A percentile compares a stretch with the other conserved stretches of the same genome.
Conservation (phyloP, 2,113 vertebrate species). For the Hydropotes inermis region DNA sequence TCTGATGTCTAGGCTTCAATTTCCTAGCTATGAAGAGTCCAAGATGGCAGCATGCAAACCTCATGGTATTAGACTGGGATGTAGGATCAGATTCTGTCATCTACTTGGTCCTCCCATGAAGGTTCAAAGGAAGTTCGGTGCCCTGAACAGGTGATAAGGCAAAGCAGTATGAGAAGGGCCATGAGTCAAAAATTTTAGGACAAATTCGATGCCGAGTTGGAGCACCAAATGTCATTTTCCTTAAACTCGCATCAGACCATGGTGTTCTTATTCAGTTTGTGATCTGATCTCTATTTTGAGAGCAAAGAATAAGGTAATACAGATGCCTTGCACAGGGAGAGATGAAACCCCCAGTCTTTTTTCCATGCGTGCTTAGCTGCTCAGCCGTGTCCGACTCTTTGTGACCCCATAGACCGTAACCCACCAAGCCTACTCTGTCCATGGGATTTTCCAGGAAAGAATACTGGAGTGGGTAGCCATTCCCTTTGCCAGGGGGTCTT, state of each 20-base stretch:
- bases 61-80: too few relatives aligned
- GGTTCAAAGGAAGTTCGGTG: neutral
- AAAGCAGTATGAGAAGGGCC: neutral
- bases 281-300: neutral
- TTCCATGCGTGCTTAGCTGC: neutral
- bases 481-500: neutral
- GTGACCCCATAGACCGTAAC: fast-evolving
- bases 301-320: neutral
- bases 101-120: neutral
- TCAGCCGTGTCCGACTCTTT: neutral
- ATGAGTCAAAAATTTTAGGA: neutral
- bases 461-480: neutral
- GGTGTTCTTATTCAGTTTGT: neutral
- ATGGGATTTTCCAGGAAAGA: neutral
- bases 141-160: neutral
- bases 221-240: neutral
- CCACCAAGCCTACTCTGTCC: neutral
- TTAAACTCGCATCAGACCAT: neutral
- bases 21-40: neutral
- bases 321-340: neutral
- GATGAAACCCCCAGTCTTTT: neutral
- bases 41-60: neutral
- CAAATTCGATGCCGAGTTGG: neutral
- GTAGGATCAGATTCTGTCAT: too few relatives aligned
- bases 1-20: neutral